A percentile compares a stretch with the other conserved stretches of the same genome.
Evolutionary conservation across 1,140 invertebrate genomes (phyloP).

Genomic region (Caenorhabditis briggsae): DNA sequence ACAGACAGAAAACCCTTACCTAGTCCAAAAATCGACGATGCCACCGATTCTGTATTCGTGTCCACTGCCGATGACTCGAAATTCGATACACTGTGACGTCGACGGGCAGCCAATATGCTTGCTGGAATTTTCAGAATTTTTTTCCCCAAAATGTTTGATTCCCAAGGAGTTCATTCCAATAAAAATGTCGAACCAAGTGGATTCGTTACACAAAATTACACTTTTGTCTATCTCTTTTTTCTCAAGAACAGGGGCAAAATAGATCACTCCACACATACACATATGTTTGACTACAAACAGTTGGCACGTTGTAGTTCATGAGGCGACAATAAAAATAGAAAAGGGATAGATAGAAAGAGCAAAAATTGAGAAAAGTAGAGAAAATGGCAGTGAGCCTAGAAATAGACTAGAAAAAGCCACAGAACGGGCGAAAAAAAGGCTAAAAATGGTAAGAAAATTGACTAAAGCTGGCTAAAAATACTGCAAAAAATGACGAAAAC

Average conservation of each 20-base stretch:
- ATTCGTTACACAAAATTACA: background rate
- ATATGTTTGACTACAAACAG: constrained; percentile 2
- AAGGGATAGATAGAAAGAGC: background rate
- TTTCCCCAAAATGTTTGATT: background rate
- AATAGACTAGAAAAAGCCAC: too few relatives aligned
- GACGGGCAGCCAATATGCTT: background rate
- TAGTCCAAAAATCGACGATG: constrained; percentile 25
- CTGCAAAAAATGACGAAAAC: too few relatives aligned
- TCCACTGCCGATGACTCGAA: constrained; percentile 38
- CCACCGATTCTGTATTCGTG: constrained; percentile 8
- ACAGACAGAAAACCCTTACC: background rate
- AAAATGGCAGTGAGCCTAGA: too few relatives aligned
- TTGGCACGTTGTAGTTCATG: background rate
- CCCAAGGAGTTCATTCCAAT: constrained; percentile 26
- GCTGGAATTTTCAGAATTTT: constrained; percentile 3
- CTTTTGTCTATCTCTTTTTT: background rate
- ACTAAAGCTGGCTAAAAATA: too few relatives aligned
- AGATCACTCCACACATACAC: constrained; percentile 24
- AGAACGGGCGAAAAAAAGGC: too few relatives aligned
- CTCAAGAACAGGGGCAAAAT: background rate
- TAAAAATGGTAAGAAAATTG: too few relatives aligned
- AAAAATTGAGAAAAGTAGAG: constrained; percentile 3
- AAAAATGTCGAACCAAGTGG: constrained; percentile 36
- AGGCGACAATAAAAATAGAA: background rate
- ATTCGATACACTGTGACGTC: constrained; percentile 39